phyloP scores from a whole-genome alignment of 2,113 vertebrate species.

The Trogon surrucura region DNA sequence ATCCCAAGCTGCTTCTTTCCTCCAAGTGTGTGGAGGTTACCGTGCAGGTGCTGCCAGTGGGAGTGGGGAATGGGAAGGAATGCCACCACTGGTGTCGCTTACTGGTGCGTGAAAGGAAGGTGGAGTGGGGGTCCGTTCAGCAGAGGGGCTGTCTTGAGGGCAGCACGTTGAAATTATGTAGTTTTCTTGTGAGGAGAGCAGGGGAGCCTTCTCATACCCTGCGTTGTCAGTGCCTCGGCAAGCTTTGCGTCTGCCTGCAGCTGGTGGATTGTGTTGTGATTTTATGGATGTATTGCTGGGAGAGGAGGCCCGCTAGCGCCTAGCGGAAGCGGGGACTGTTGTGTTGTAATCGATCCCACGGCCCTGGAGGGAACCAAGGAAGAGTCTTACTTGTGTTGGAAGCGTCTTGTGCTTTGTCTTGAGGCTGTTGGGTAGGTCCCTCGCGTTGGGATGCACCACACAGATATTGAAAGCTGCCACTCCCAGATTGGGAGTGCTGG shows the following conservation, averaged over 20 bases:
- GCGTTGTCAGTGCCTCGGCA: not conserved
- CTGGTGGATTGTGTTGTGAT: not conserved
- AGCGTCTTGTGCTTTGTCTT: not conserved
- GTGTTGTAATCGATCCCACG: not conserved
- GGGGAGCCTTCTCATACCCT: not conserved
- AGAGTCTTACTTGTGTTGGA: not conserved
- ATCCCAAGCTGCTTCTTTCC: not conserved
- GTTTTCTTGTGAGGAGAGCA: not conserved
- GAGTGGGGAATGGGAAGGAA: not conserved
- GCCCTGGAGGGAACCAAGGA: not conserved
- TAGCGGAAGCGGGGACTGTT: not conserved
- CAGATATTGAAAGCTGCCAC: not conserved
- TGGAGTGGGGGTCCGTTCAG: not conserved
- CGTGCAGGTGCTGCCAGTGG: not conserved
- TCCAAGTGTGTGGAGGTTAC: not conserved
- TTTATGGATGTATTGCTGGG: not conserved
- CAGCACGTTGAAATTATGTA: not conserved
- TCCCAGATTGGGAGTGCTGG: not conserved
- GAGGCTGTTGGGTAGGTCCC: not conserved
- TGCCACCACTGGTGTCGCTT: not conserved
- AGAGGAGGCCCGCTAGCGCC: fast-evolving
- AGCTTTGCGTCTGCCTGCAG: not conserved
- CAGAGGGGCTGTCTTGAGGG: not conserved
- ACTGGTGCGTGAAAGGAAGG: not conserved
- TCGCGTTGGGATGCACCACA: not conserved